Evolutionary conservation across 1,140 invertebrate genomes (phyloP), one percentile per base, ranked within the genome.

Genomic region (Onthophagus taurus): DNA sequence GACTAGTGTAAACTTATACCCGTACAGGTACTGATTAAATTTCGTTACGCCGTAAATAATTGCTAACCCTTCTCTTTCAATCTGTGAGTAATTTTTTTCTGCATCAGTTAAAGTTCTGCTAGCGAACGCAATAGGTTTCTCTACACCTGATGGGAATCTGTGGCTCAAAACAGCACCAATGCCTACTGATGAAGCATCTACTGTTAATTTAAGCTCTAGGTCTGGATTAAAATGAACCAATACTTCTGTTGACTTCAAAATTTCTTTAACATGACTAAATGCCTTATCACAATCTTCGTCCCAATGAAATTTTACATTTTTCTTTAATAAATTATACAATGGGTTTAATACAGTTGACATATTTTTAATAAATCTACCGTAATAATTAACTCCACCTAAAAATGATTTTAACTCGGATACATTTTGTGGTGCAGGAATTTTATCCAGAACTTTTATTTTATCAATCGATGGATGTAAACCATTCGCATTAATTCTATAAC

Each of bases 361-460:
- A 38, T 52, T 52, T 31, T 47, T 49, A 5, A 64, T 36, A 43
- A 61, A 67, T 35, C 52, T 48, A 11, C 42, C 39, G 44, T 67
- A 67, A 52, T 54, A 64, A 38, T 61, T 61, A n/a, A 62, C 41
- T 31, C 66, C 45, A 3, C 60, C 64, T n/a, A 67, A 21, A 38
- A 61, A 65, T 16, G 50, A 31, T 30, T 54, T 35, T 11, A 66
- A 30, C 37, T 61, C 34, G 8, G 41, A 33, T n/a, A 55, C 37
- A 19, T 59, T 58, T 20, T 34, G 44, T 31, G 49, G 49, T 35
- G n/a, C n/a, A n/a, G n/a, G n/a, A n/a, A n/a, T n/a, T n/a, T n/a
- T n/a, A n/a, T n/a, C n/a, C n/a, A n/a, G n/a, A n/a, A n/a, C n/a
- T n/a, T n/a, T n/a, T n/a, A n/a, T n/a, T n/a, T n/a, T n/a, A n/a